A percentile compares a stretch with the other conserved stretches of the same genome.
phyloP scores from a whole-genome alignment of 2,113 vertebrate genomes.

The Oceanodroma tethys region DNA sequence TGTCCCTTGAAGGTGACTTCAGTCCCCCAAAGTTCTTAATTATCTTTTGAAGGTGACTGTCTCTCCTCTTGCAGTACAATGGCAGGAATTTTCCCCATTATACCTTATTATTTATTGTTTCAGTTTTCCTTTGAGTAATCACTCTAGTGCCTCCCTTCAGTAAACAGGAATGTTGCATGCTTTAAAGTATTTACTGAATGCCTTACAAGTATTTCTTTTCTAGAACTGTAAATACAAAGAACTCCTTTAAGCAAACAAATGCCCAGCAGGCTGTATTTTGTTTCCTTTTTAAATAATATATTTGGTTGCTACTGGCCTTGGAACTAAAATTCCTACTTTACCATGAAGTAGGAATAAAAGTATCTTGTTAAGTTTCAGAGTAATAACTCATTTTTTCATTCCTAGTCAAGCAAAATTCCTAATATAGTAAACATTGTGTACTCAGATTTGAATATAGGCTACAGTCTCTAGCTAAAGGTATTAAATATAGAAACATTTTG shows the following conservation, averaged over 20 bases:
- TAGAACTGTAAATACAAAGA: slow-evolving; percentile 29
- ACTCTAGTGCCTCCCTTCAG: not conserved
- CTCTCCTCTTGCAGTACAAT: not conserved
- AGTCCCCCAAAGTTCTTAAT: not conserved
- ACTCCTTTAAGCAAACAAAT: slow-evolving; percentile 17
- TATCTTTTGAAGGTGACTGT: not conserved
- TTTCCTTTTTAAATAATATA: slow-evolving; percentile 48
- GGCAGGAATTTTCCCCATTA: not conserved
- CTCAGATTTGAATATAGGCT: not conserved
- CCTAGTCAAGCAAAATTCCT: not conserved
- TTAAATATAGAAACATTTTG: not conserved
- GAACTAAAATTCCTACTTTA: slow-evolving; percentile 7
- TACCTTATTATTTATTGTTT: not conserved
- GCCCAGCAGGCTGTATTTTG: not conserved
- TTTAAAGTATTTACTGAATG: slow-evolving; percentile 17
- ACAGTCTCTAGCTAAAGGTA: not conserved
- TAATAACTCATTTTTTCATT: not conserved
- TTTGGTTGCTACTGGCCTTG: not conserved
- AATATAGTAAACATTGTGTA: not conserved
- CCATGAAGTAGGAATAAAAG: not conserved
- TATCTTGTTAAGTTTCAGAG: not conserved
- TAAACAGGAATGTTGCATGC: not conserved
- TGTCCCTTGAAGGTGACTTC: not conserved
- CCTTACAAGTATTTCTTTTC: not conserved
- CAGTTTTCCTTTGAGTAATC: not conserved